These are phyloP conservation scores for Condylura cristata DNA, from an alignment of 2,113 vertebrate species.

Conservation along the genomic window DNA sequence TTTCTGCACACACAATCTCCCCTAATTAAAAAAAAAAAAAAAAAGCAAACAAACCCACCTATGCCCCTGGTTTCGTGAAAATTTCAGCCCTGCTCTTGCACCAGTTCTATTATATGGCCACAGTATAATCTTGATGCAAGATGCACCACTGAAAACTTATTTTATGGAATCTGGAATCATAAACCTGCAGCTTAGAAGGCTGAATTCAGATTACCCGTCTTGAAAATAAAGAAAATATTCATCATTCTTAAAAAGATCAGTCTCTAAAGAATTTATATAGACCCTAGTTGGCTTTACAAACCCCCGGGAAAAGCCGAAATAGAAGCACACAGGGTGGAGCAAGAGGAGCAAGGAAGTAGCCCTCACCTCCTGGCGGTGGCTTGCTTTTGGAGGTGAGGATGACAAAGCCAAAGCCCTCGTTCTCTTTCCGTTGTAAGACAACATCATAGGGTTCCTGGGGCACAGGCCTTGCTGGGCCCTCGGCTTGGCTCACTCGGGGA, in stretches of 20 bases:
- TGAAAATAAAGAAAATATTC: conserved; percentile 34
- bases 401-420: conserved; percentile 97
- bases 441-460: conserved; percentile 91
- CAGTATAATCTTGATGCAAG: background rate
- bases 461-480: conserved; percentile 73
- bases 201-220: background rate
- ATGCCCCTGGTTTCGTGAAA: background rate
- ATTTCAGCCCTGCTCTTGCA: background rate
- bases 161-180: conserved; percentile 37
- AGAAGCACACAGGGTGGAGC: accelerated
- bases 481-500: conserved; percentile 83
- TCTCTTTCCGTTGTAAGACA: conserved; percentile 94
- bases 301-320: background rate
- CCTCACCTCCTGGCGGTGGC: conserved; percentile 95
- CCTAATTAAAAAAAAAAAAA: background rate
- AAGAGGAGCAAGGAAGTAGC: accelerated
- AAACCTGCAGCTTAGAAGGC: background rate
- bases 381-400: conserved; percentile 99
- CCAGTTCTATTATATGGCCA: background rate
- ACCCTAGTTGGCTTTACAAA: background rate
- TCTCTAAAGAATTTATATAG: background rate
- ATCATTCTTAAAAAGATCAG: background rate
- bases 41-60: no score
- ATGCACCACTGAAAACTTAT: background rate
- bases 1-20: background rate